Conservation (phyloP, 2,113 vertebrate species). For the Sisor rabdophorus region DNA sequence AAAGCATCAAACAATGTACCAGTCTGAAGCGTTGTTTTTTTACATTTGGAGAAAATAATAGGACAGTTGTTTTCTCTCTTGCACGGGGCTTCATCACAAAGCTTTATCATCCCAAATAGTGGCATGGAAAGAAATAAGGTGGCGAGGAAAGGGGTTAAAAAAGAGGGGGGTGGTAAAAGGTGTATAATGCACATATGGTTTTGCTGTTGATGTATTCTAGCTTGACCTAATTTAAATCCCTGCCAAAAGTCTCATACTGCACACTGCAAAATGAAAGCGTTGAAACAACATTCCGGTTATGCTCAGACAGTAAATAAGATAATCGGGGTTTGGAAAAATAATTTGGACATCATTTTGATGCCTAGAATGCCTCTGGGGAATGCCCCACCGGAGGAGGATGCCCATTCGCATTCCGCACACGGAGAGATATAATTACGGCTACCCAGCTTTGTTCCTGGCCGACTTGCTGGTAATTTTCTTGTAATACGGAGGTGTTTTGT, state of each 20-base stretch:
- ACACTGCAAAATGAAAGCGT: constrained; percentile 71
- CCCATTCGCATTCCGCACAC: constrained; percentile 75
- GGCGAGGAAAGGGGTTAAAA: neutral
- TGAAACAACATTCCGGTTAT: constrained; percentile 71
- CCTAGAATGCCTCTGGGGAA: constrained; percentile 66
- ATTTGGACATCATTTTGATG: constrained; percentile 77
- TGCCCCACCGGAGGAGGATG: constrained; percentile 65
- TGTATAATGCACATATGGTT: constrained; percentile 72
- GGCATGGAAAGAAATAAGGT: constrained; percentile 12
- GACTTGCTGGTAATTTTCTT: constrained; percentile 72
- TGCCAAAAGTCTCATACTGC: constrained; percentile 72
- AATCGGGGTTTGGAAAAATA: constrained; percentile 64
- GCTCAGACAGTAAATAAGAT: constrained; percentile 71
- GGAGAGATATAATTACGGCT: constrained; percentile 74
- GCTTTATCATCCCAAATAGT: constrained; percentile 66
- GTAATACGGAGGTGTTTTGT: constrained; percentile 72
- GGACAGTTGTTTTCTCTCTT: constrained; percentile 43
- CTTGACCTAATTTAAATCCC: constrained; percentile 79
- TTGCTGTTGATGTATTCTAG: constrained; percentile 78
- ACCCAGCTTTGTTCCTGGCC: constrained; percentile 72
- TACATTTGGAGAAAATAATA: constrained; percentile 53
- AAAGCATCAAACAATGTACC: constrained; percentile 61
- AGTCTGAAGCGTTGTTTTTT: neutral
- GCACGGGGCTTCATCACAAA: constrained; percentile 73
- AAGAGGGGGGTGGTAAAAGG: constrained; percentile 29